Percentiles rank a stretch among this genome's conserved stretches.
Evolutionary conservation across 2,797 vertebrate genomes (phyloP).

Genomic region (Pseudotriccus pelzelni): DNA sequence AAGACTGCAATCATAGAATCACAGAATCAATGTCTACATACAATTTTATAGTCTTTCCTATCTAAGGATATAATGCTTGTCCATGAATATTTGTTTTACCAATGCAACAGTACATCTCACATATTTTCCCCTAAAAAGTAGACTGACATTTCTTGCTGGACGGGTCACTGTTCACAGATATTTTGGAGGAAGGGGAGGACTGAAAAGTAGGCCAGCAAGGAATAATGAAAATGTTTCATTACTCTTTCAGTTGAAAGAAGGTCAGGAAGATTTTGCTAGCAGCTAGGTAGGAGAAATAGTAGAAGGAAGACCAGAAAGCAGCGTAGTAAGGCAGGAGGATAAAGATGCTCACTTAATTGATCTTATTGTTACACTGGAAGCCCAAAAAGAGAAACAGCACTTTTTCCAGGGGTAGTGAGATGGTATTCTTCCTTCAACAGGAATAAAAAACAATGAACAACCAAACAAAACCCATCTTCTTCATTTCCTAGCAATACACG

Average conservation of each 20-base stretch:
- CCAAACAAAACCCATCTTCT: neutral
- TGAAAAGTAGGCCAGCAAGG: neutral
- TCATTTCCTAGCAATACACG: neutral
- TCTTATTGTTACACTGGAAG: neutral
- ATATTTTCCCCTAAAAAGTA: neutral
- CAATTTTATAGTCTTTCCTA: neutral
- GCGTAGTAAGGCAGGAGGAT: neutral
- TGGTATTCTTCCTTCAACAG: neutral
- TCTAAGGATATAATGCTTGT: neutral
- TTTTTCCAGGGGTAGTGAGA: neutral
- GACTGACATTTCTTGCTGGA: neutral
- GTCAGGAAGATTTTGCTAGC: neutral
- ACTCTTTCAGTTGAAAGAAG: neutral
- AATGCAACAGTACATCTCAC: neutral
- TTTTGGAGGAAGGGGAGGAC: neutral
- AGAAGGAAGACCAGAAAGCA: neutral
- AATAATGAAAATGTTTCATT: neutral
- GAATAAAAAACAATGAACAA: neutral
- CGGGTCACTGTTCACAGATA: neutral
- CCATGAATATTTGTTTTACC: neutral
- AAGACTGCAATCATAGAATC: neutral
- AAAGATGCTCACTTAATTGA: neutral
- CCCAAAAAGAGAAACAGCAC: neutral
- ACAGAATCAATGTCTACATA: neutral
- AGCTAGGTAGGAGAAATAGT: neutral